Evolutionary conservation across 1,140 invertebrate genomes (phyloP).

Genomic region (Cydia fagiglandana): DNA sequence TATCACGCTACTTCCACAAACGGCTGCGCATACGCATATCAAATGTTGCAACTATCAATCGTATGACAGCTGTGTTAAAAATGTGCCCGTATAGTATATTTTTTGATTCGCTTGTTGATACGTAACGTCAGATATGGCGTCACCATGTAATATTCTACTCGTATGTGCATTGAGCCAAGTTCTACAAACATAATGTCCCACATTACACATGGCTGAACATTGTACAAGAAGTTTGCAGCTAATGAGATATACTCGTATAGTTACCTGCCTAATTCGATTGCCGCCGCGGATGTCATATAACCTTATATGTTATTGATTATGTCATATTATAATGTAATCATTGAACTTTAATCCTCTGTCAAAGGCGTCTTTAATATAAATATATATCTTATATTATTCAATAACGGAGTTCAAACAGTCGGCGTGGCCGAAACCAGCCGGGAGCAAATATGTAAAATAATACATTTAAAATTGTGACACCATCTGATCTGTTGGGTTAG

Average conservation of each 20-base stretch:
- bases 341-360: background rate
- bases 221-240: background rate
- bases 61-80: background rate
- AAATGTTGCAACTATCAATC: background rate
- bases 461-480: too few relatives aligned
- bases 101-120: background rate
- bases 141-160: constrained; percentile 1
- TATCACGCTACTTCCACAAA: background rate
- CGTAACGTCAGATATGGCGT: constrained; percentile 16
- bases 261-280: background rate
- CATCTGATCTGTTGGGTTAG: too few relatives aligned
- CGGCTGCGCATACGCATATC: background rate
- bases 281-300: background rate
- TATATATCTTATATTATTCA: too few relatives aligned
- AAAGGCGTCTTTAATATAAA: background rate
- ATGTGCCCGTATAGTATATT: background rate
- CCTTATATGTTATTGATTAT: too few relatives aligned
- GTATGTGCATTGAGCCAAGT: background rate
- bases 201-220: background rate
- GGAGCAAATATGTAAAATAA: too few relatives aligned
- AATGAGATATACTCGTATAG: background rate
- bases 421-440: too few relatives aligned
- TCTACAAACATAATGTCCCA: background rate
- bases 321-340: background rate
- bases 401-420: too few relatives aligned